Percentiles rank a stretch among this genome's conserved stretches.
phyloP scores from a whole-genome alignment of 2,113 vertebrate genomes.

The Anser brachyrhynchus region DNA sequence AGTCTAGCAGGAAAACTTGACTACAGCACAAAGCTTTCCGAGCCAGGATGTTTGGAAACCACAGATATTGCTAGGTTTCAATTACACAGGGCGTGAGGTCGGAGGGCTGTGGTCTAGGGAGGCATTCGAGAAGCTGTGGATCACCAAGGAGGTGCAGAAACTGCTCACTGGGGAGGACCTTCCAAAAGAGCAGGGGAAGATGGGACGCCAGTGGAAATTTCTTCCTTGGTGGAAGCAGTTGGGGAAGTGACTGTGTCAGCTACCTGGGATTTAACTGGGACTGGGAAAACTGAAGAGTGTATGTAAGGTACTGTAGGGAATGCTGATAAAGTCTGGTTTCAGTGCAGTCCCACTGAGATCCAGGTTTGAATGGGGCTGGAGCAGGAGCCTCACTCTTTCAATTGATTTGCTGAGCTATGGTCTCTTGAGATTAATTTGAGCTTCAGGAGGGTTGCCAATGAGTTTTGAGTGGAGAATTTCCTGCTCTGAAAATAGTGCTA shows the following conservation, averaged over 20 bases:
- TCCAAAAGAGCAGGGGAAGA: background rate
- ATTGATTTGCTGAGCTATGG: background rate
- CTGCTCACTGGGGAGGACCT: background rate
- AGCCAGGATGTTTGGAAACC: background rate
- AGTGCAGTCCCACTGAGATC: background rate
- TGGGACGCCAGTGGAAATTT: background rate
- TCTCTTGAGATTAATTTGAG: background rate
- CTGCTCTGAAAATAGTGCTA: background rate
- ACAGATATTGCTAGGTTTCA: background rate
- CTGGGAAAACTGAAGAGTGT: background rate
- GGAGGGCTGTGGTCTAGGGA: background rate
- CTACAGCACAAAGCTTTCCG: background rate
- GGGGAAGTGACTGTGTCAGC: background rate
- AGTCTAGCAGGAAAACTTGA: background rate
- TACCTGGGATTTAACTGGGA: background rate
- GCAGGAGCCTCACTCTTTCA: background rate
- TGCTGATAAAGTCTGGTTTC: rapidly evolving
- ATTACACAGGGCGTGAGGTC: background rate
- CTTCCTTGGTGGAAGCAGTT: background rate
- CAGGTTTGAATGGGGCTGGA: background rate
- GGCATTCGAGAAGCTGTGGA: background rate
- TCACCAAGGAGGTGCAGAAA: background rate
- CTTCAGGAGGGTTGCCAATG: background rate
- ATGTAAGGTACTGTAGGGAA: background rate
- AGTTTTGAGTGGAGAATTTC: background rate